phyloP scores from a whole-genome alignment of 2,113 vertebrate genomes.

The Apodemus speciosus region DNA sequence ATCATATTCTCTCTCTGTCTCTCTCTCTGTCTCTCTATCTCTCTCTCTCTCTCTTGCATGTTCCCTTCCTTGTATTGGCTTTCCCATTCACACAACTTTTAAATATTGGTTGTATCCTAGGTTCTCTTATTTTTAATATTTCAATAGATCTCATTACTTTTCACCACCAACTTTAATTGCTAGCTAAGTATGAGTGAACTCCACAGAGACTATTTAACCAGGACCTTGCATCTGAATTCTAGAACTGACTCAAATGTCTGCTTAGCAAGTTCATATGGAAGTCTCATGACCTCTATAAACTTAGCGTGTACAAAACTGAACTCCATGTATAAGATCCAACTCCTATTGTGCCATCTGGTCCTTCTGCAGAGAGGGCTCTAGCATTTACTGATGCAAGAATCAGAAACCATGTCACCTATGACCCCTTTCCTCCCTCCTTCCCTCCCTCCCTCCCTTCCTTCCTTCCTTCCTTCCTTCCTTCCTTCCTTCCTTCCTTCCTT shows the following conservation, averaged over 20 bases:
- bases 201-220: conserved; percentile 13
- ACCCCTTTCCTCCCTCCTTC: neutral
- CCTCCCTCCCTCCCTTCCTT: too few relatives aligned
- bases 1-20: neutral
- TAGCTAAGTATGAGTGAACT: neutral
- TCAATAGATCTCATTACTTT: conserved; percentile 11
- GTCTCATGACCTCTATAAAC: neutral
- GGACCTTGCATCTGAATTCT: neutral
- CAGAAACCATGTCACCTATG: neutral
- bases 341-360: neutral
- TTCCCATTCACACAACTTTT: neutral
- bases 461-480: neutral
- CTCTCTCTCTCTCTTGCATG: neutral
- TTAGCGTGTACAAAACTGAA: conserved; percentile 5
- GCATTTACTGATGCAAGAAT: neutral
- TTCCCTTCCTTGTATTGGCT: neutral
- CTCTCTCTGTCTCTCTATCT: neutral
- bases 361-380: neutral
- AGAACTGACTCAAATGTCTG: neutral
- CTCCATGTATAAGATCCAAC: neutral
- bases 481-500: neutral
- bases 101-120: neutral
- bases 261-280: neutral
- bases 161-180: neutral
- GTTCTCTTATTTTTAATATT: neutral